These are phyloP conservation scores for Bagarius yarrelli DNA, from an alignment of 2,113 vertebrate genomes.

Conservation along the genomic window DNA sequence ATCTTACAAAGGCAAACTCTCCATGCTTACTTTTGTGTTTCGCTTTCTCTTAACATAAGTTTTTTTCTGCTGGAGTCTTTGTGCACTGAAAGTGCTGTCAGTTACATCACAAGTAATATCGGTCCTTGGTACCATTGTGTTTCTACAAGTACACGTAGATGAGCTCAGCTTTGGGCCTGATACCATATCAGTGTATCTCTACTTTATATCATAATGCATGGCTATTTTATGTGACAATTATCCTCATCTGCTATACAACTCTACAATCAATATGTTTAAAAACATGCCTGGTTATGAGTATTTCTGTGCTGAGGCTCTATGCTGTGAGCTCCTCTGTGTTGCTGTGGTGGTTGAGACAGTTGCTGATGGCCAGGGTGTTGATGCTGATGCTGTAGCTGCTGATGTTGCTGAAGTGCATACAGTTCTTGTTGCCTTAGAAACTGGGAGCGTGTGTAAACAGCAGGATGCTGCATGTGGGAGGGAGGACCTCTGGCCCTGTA, in stretches of 20 bases:
- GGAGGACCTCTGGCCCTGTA: conserved; percentile 83
- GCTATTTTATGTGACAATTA: neutral
- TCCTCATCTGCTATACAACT: neutral
- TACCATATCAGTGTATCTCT: no score
- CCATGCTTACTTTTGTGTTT: no score
- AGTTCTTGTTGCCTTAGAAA: conserved; percentile 95
- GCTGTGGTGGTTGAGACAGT: conserved; percentile 54
- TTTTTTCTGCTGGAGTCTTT: no score
- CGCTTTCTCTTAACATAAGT: no score
- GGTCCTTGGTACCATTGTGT: no score
- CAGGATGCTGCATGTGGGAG: conserved; percentile 90
- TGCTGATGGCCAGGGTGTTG: conserved; percentile 71
- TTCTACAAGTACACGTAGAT: no score
- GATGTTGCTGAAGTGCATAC: conserved; percentile 87
- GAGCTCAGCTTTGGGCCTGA: no score
- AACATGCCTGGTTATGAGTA: conserved; percentile 64
- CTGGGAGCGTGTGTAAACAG: conserved; percentile 88
- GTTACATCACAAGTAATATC: no score
- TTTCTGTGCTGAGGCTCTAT: conserved; percentile 66
- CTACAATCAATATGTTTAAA: neutral
- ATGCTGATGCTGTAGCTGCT: conserved; percentile 77
- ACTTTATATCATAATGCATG: neutral
- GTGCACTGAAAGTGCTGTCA: no score
- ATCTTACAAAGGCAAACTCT: no score
- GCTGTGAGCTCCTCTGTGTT: conserved; percentile 60